Percentiles rank a stretch among this genome's conserved stretches.
Conservation (phyloP, 2,888 invertebrate genomes). For the Dexiosoma caninum region DNA sequence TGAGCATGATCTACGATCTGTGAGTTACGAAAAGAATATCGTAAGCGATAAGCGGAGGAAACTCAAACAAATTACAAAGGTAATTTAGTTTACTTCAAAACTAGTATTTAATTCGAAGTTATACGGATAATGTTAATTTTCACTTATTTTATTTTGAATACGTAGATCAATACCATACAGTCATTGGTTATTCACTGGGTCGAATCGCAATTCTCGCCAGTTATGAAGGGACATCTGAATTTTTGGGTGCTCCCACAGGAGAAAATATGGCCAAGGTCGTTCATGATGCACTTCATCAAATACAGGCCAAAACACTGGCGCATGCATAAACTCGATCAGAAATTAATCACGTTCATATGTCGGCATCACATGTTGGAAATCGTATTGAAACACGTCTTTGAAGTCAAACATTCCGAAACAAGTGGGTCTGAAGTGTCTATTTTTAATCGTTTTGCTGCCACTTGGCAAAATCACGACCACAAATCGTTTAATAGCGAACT, state of each 20-base stretch:
- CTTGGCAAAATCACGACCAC: neutral
- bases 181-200: neutral
- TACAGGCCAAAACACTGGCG: slow-evolving; percentile 5
- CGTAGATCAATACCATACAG: no score
- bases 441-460: neutral
- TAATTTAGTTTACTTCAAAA: no score
- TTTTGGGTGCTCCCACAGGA: neutral
- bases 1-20: neutral
- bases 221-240: neutral
- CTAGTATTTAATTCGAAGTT: no score
- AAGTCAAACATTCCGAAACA: slow-evolving; percentile 12
- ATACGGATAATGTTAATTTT: no score
- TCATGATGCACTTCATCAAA: slow-evolving; percentile 2
- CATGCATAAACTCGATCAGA: slow-evolving; percentile 1
- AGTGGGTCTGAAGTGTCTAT: neutral
- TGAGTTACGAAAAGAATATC: neutral
- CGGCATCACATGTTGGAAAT: no score
- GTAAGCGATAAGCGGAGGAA: neutral
- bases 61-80: neutral
- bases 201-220: neutral
- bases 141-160: no score
- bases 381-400: slow-evolving; percentile 16
- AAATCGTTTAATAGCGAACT: neutral
- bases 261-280: slow-evolving; percentile 19
- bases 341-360: slow-evolving; percentile 17